These are phyloP conservation scores for Lysandra coridon DNA, from an alignment of 2,888 invertebrate species.

Conservation along the genomic window DNA sequence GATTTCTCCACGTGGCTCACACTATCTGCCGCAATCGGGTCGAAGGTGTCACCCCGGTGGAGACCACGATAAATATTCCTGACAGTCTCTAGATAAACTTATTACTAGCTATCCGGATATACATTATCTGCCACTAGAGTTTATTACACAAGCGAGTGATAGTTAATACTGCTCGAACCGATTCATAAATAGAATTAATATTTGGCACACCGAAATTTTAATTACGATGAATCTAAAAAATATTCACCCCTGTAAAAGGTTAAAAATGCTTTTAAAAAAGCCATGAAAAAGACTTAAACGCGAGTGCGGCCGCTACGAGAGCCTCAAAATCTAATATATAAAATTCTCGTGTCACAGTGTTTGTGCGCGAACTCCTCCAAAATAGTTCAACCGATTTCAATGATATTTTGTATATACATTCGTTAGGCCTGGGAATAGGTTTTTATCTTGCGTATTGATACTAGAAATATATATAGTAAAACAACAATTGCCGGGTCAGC, in stretches of 20 bases:
- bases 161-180: not conserved
- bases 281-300: not conserved
- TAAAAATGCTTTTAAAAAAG: not conserved
- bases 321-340: not conserved
- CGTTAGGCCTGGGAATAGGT: too few species aligned
- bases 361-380: too few species aligned
- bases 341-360: too few species aligned
- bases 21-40: not conserved
- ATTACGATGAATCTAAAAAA: not conserved
- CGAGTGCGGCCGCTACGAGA: not conserved
- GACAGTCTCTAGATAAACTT: not conserved
- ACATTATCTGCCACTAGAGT: not conserved
- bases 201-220: not conserved
- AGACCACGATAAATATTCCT: not conserved
- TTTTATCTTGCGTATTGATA: too few species aligned
- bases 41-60: not conserved
- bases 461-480: too few species aligned
- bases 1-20: not conserved
- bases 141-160: not conserved
- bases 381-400: too few species aligned
- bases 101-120: not conserved
- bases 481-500: too few species aligned
- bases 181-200: not conserved
- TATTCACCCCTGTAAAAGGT: not conserved
- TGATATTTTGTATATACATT: too few species aligned